Evolutionary conservation across 2,888 invertebrate species (phyloP), one percentile per base, ranked within the genome.

Genomic region (Drosophila birchii): DNA sequence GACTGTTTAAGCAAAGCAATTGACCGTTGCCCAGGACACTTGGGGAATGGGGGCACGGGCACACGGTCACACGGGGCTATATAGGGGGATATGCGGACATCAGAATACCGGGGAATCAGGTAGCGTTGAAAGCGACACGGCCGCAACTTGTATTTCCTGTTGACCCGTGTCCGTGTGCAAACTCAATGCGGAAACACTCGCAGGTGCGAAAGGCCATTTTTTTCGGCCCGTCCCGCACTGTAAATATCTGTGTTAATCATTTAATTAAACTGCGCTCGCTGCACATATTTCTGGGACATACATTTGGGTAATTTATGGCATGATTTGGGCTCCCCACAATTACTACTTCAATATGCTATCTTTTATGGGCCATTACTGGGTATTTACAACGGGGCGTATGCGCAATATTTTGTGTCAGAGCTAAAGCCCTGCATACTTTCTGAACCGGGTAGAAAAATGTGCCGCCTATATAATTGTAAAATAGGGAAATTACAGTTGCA

Each of bases 191-290:
- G 70, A 69, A 49, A 58, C 39, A n/a, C 41, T 49, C 16, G 41
- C 57, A 69, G 68, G 68, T 68, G 68, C 57, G 47, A 69, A 39
- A 43, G 26, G n/a, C 36, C 29, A 29, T 14, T 47, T 68, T 68
- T 67, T 55, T 68, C 57, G 43, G 23, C 39, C 70, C 5, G 29
- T 43, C 58, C 49, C 55, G 68, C 70, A 78, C 73, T 70, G 78
- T 89, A 88, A 85, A 86, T 89, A 82, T 89, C 75, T 69, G 76
- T 82, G 88, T 90, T 87, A 88, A 87, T 88, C 88, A 90, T 90
- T 90, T 90, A 86, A 88, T 86, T 87, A 82, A 86, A 80, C 85
- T 79, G 80, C 81, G 68, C 71, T 57, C 67, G 62, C 32, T 39
- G 58, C 47, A 53, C 57, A 53, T 54, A 70, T 47, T 67, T 58